A percentile compares a stretch with the other conserved stretches of the same genome.
phyloP scores from a whole-genome alignment of 1,140 invertebrate species.

The Sarcophaga bullata region DNA sequence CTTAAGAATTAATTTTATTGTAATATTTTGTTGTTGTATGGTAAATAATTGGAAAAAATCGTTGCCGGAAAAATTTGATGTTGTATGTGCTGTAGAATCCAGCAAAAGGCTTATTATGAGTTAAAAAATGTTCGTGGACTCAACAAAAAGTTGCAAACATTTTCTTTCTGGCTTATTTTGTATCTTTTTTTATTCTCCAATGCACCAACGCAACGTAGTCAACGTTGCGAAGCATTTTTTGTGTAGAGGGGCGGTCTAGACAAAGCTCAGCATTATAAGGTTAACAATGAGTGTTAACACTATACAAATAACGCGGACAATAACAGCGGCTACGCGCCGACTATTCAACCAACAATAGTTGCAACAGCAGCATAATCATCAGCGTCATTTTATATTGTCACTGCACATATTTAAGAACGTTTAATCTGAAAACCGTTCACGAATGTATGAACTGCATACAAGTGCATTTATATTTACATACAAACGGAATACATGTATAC shows the following conservation, averaged over 20 bases:
- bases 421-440: too few relatives aligned
- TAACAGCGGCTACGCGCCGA: conserved; percentile 28
- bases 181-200: too few relatives aligned
- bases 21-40: conserved; percentile 38
- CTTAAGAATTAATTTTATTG: conserved; percentile 21
- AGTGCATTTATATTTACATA: too few relatives aligned
- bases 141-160: conserved; percentile 57
- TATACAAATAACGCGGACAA: conserved; percentile 36
- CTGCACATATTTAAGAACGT: too few relatives aligned
- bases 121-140: conserved; percentile 58
- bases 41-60: conserved; percentile 61
- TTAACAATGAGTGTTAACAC: too few relatives aligned
- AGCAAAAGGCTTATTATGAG: conserved; percentile 61
- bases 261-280: background rate
- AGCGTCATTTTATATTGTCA: background rate
- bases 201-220: too few relatives aligned
- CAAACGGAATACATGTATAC: too few relatives aligned
- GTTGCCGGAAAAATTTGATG: conserved; percentile 47
- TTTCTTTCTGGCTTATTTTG: conserved; percentile 47
- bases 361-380: conserved; percentile 3
- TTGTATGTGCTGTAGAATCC: conserved; percentile 46
- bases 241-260: background rate
- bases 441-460: too few relatives aligned
- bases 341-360: conserved; percentile 40
- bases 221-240: conserved; percentile 43